These are phyloP conservation scores for Rissa tridactyla DNA, from an alignment of 2,113 vertebrate species.

Conservation along the genomic window DNA sequence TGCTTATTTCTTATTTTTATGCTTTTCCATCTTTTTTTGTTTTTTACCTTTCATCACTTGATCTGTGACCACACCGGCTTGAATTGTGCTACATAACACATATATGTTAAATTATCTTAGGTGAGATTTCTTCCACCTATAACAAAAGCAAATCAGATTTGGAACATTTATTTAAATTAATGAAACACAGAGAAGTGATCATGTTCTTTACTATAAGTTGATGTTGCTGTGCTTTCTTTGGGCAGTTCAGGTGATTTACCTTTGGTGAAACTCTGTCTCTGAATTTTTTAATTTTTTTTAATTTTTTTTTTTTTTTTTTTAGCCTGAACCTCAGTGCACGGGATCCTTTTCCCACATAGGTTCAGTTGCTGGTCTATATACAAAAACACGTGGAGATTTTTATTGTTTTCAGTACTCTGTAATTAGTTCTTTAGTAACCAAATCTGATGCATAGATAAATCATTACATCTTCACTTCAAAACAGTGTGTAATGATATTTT, in stretches of 20 bases:
- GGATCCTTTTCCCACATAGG: not conserved
- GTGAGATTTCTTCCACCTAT: not conserved
- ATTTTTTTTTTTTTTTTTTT: not conserved
- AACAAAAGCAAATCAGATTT: not conserved
- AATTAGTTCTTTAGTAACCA: not conserved
- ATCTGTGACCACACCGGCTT: not conserved
- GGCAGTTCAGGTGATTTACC: not conserved
- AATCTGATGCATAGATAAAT: not conserved
- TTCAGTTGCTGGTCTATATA: not conserved
- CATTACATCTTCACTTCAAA: not conserved
- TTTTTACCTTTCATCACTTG: not conserved
- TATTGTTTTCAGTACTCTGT: not conserved
- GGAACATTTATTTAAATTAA: not conserved
- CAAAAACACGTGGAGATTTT: not conserved
- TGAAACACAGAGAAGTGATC: not conserved
- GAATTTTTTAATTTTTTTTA: not conserved
- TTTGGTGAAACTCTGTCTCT: not conserved
- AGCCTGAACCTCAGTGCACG: not conserved
- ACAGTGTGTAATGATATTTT: not conserved
- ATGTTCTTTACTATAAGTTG: not conserved
- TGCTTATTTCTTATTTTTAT: not conserved
- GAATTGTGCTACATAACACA: not conserved
- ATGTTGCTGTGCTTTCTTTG: not conserved
- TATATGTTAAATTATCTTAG: not conserved
- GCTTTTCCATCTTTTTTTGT: not conserved